phyloP scores from a whole-genome alignment of 2,797 vertebrate species.

The Sylvia borin region DNA sequence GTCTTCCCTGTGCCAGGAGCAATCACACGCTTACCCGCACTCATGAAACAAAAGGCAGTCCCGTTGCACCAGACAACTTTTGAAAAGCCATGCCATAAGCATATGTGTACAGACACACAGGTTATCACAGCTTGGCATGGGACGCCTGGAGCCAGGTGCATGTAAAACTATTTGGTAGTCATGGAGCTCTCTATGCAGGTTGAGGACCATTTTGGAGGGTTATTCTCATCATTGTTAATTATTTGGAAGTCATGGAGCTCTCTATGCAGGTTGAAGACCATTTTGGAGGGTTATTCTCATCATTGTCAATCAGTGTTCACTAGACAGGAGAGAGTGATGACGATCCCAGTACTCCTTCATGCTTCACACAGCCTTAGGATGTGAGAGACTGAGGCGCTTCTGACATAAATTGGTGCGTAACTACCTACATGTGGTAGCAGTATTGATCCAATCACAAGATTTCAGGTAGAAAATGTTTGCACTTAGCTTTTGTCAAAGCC shows the following conservation, averaged over 20 bases:
- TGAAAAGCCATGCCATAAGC: background rate
- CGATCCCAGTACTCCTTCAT: no score
- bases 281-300: background rate
- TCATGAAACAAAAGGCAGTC: rapidly evolving
- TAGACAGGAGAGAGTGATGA: background rate
- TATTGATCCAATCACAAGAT: background rate
- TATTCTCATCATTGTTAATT: background rate
- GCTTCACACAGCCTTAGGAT: background rate
- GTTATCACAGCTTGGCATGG: rapidly evolving
- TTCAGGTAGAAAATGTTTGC: background rate
- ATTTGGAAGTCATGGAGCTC: background rate
- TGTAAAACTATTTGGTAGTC: background rate
- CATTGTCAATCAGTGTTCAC: background rate
- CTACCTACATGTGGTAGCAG: rapidly evolving
- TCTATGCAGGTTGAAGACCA: background rate
- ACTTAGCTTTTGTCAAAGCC: background rate
- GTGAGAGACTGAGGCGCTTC: background rate
- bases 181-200: background rate
- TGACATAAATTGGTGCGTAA: background rate
- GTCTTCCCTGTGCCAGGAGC: background rate
- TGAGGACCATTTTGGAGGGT: background rate
- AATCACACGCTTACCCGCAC: no score
- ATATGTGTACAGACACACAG: rapidly evolving
- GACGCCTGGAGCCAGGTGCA: background rate
- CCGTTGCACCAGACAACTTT: rapidly evolving